Evolutionary conservation across 2,113 vertebrate genomes (phyloP).

Genomic region (Trematocara nigrifrons): DNA sequence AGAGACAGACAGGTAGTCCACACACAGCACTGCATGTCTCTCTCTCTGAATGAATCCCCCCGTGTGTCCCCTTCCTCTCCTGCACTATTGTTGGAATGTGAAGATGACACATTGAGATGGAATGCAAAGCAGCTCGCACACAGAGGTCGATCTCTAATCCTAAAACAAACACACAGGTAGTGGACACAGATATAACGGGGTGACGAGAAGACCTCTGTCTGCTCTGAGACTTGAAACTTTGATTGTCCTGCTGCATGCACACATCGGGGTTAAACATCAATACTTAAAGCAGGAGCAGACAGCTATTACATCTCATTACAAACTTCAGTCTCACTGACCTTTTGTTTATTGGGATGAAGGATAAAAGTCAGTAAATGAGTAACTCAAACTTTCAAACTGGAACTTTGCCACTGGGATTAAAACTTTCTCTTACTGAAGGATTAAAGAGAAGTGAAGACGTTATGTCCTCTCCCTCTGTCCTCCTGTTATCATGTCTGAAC

Average conservation of each 20-base stretch:
- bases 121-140: constrained; percentile 41
- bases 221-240: not conserved
- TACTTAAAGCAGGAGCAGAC: not conserved
- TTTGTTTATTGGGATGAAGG: not conserved
- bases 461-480: not conserved
- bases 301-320: not conserved
- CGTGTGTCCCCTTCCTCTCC: not conserved
- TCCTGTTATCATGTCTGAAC: not conserved
- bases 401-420: rapidly evolving
- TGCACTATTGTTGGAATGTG: constrained; percentile 54
- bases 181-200: not conserved
- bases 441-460: not conserved
- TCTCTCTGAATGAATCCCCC: constrained; percentile 32
- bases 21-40: not conserved
- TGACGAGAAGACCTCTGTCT: not conserved
- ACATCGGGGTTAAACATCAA: not conserved
- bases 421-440: not conserved
- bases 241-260: not conserved
- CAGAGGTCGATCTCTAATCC: constrained; percentile 24
- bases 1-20: not conserved
- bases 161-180: constrained; percentile 46
- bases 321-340: not conserved
- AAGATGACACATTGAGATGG: constrained; percentile 54
- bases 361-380: not conserved
- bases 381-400: not conserved